Percentiles rank a stretch among this genome's conserved stretches.
Evolutionary conservation across 2,113 vertebrate genomes (phyloP).

Genomic region (Odontophorus gujanensis): DNA sequence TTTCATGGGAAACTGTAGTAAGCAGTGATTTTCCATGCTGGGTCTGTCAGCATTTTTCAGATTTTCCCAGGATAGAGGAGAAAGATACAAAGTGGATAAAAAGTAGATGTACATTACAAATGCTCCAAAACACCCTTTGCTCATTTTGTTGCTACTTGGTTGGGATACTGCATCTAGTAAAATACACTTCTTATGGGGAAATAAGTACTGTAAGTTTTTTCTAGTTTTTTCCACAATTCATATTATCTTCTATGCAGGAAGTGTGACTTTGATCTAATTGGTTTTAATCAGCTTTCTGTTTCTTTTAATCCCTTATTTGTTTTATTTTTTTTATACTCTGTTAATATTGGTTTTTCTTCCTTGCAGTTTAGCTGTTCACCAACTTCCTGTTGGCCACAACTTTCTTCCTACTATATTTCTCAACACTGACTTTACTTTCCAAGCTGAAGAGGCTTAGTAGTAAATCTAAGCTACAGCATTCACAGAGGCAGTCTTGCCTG

Average conservation of each 20-base stretch:
- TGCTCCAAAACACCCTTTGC: background rate
- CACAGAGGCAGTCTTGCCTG: background rate
- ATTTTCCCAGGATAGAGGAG: constrained; percentile 19
- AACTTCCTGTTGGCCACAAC: background rate
- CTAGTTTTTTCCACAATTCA: background rate
- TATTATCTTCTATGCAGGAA: background rate
- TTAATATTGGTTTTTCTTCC: background rate
- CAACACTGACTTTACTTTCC: background rate
- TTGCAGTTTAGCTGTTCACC: background rate
- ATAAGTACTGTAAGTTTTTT: background rate
- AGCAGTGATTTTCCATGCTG: constrained; percentile 40
- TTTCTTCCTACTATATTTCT: background rate
- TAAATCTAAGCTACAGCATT: background rate
- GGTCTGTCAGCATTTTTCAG: constrained; percentile 55
- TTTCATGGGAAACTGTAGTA: background rate
- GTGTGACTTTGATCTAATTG: background rate
- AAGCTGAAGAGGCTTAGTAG: background rate
- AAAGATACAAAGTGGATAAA: background rate
- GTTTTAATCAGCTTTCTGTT: background rate
- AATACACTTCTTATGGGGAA: background rate
- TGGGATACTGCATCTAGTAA: background rate
- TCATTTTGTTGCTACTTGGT: background rate
- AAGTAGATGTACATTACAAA: background rate
- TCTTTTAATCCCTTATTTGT: background rate
- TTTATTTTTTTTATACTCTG: background rate